phyloP scores from a whole-genome alignment of 1,140 invertebrate species.

The Nylanderia fulva region DNA sequence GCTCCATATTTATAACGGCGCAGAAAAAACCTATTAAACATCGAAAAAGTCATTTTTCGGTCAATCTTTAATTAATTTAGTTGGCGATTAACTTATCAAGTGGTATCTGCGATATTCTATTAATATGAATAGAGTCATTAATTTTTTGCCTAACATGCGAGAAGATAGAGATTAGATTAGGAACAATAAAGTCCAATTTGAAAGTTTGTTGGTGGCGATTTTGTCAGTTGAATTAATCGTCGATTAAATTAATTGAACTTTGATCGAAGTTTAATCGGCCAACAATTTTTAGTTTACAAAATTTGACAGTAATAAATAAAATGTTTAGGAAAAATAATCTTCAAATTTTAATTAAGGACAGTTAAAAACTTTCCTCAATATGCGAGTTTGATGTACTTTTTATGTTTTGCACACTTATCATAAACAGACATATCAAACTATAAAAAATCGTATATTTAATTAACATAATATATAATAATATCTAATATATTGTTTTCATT shows the following conservation, averaged over 20 bases:
- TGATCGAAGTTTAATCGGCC: background rate
- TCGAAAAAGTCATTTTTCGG: background rate
- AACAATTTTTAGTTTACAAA: too few species aligned
- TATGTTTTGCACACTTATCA: background rate
- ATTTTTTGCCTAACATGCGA: too few species aligned
- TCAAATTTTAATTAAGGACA: slow-evolving; percentile 3
- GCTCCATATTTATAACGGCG: background rate
- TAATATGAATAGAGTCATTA: too few species aligned
- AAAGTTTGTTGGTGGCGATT: too few species aligned
- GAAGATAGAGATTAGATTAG: too few species aligned
- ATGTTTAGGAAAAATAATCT: background rate
- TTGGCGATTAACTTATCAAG: too few species aligned
- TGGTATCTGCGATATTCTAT: too few species aligned
- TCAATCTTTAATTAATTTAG: too few species aligned
- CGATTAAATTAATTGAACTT: background rate
- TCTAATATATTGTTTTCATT: background rate
- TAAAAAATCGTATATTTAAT: background rate
- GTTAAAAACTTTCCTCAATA: background rate
- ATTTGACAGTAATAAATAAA: background rate
- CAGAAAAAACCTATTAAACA: background rate
- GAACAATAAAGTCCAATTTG: too few species aligned
- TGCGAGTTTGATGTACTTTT: background rate
- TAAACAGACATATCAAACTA: background rate
- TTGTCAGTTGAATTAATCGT: too few species aligned
- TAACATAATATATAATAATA: too few species aligned